A percentile compares a stretch with the other conserved stretches of the same genome.
These are phyloP conservation scores for Nomada goodeniana DNA, from an alignment of 2,888 invertebrate genomes.

Conservation along the genomic window DNA sequence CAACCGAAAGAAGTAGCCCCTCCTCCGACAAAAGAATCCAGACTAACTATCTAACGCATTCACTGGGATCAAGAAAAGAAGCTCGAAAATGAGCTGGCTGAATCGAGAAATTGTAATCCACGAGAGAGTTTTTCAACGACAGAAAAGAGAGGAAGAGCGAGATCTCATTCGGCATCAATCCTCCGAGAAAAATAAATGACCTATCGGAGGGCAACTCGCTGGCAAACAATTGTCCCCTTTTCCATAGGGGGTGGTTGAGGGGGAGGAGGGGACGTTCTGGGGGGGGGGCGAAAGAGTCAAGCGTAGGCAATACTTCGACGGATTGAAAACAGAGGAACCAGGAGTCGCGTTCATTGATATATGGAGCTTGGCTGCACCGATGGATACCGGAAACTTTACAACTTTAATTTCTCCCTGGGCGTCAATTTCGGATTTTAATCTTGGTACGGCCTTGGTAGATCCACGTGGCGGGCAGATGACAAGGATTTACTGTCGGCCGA, in stretches of 20 bases:
- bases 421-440: slow-evolving; percentile 77
- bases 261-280: too few relatives aligned
- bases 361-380: slow-evolving; percentile 78
- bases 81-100: not conserved
- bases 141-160: slow-evolving; percentile 18
- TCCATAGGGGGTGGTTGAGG: not conserved
- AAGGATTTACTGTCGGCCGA: slow-evolving; percentile 50
- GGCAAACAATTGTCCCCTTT: slow-evolving; percentile 54
- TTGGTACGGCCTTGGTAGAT: slow-evolving; percentile 43
- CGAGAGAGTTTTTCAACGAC: not conserved
- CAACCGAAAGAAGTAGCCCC: too few relatives aligned
- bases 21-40: too few relatives aligned
- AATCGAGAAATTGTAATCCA: slow-evolving; percentile 23
- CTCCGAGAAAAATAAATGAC: slow-evolving; percentile 79
- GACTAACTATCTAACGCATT: not conserved
- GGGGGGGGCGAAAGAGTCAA: not conserved
- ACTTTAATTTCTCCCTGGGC: slow-evolving; percentile 76
- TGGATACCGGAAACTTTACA: slow-evolving; percentile 79
- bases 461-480: slow-evolving; percentile 32
- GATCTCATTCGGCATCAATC: slow-evolving; percentile 73
- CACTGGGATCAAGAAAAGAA: not conserved
- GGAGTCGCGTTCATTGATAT: slow-evolving; percentile 75
- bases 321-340: slow-evolving; percentile 45
- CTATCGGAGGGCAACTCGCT: slow-evolving; percentile 52
- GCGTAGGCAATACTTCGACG: slow-evolving; percentile 70